Evolutionary conservation across 2,113 vertebrate species (phyloP), one percentile per base, ranked within the genome.

Genomic region (Acanthochromis polyacanthus): DNA sequence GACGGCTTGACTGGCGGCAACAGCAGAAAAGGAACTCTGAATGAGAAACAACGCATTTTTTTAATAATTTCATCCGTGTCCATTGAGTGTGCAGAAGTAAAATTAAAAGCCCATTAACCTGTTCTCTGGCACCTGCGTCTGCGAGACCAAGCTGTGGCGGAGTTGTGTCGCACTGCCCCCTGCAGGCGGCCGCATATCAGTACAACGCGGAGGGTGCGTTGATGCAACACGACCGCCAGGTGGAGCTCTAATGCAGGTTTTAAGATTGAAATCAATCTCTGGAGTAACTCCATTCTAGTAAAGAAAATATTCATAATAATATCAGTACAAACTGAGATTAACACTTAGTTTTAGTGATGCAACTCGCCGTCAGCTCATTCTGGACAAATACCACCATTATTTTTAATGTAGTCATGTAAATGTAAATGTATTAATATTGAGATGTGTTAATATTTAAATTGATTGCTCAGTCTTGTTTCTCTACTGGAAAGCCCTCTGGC

Each of bases 81-180:
- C 55, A 10, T 40, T 32, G 68, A 48, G 0, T 10, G 19, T 30
- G 10, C 23, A 40, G 38, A 61, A 25, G 16, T 4, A 32, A 60
- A 72, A 62, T 15, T 20, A 61, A 48, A 68, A 40, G n/a, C 12
- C 38, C 2, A 66, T 68, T 51, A 30, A 74, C 64, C 32, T 22
- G 17, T 56, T 32, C 12, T 6, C 4, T 8, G 10, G 3, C 19
- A 56, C 50, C 28, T 15, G 3, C 15, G 6, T 28, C 12, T 12
- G 9, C 28, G 0, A 1, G 1, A n/a, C 1, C 22, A 8, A 9
- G 0, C 0, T 4, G n/a, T 4, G 4, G 1, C 3, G 32, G 1
- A 23, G 45, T 48, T 67, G n/a, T 62, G 22, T 46, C 28, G 38
- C 75, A 77, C 62, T 32, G 68, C 61, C 80, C 63, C 10, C 88